phyloP scores from a whole-genome alignment of 2,888 invertebrate species.

The Diploptera punctata region DNA sequence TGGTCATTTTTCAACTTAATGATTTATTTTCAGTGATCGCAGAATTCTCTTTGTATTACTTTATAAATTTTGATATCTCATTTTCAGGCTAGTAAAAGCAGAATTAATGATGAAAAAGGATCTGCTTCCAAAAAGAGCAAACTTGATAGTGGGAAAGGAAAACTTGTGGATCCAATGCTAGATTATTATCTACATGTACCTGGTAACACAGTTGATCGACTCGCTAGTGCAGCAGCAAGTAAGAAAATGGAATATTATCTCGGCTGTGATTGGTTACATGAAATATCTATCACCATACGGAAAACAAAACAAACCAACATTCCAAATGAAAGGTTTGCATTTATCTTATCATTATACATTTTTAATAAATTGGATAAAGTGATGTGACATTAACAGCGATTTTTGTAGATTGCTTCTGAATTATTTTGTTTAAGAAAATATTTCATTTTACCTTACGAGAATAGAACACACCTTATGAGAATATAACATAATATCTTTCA shows the following conservation, averaged over 20 bases:
- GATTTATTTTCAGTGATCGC: no score
- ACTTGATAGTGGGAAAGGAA: slow-evolving; percentile 45
- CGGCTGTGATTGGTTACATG: slow-evolving; percentile 93
- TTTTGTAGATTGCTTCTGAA: no score
- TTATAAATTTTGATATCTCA: neutral
- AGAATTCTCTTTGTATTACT: slow-evolving; percentile 21
- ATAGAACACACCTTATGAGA: no score
- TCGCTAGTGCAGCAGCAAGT: slow-evolving; percentile 52
- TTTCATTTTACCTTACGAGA: no score
- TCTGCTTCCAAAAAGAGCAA: slow-evolving; percentile 52
- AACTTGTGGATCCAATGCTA: slow-evolving; percentile 29
- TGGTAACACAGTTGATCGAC: slow-evolving; percentile 44
- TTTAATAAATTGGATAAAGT: no score
- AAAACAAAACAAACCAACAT: slow-evolving; percentile 74
- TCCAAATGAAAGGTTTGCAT: slow-evolving; percentile 71
- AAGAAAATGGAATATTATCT: slow-evolving; percentile 54
- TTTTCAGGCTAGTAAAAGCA: slow-evolving; percentile 28
- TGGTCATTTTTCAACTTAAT: no score
- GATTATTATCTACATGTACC: slow-evolving; percentile 33
- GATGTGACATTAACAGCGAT: no score
- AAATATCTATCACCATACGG: slow-evolving; percentile 87
- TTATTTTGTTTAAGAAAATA: no score
- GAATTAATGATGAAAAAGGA: slow-evolving; percentile 37
- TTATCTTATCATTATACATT: no score
- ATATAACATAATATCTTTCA: no score